Percentiles rank a stretch among this genome's conserved stretches.
These are phyloP conservation scores for Cheilosia vernalis DNA, from an alignment of 2,888 invertebrate genomes.

Conservation along the genomic window DNA sequence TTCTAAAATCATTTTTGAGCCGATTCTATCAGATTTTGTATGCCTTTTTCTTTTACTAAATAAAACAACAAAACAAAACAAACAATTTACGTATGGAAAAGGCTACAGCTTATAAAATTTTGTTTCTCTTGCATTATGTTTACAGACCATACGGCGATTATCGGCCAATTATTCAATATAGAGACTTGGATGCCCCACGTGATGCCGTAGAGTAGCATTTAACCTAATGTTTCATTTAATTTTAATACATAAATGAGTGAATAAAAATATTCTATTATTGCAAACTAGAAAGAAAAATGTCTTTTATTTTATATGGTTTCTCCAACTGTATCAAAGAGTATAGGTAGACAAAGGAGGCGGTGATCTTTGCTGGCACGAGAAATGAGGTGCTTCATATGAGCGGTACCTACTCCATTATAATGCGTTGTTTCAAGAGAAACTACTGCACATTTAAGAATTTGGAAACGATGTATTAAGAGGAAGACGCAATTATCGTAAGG, in stretches of 20 bases:
- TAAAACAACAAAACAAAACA: slow-evolving; percentile 59
- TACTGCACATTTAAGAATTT: too few relatives aligned
- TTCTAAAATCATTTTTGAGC: slow-evolving; percentile 63
- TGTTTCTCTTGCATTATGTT: slow-evolving; percentile 83
- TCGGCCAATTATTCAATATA: slow-evolving; percentile 95
- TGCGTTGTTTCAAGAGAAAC: too few relatives aligned
- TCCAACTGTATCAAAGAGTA: too few relatives aligned
- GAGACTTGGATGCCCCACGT: slow-evolving; percentile 96
- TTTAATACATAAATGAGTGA: slow-evolving; percentile 33
- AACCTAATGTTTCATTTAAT: slow-evolving; percentile 48
- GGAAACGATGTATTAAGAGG: too few relatives aligned
- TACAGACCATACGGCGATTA: slow-evolving; percentile 91
- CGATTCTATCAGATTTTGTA: slow-evolving; percentile 39
- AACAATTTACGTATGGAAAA: slow-evolving; percentile 40
- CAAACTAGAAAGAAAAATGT: not conserved
- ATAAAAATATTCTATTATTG: slow-evolving; percentile 42
- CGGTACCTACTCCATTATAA: too few relatives aligned
- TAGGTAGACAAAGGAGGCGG: too few relatives aligned
- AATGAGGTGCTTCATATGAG: too few relatives aligned
- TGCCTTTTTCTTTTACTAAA: slow-evolving; percentile 56
- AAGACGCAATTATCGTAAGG: too few relatives aligned
- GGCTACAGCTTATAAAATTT: slow-evolving; percentile 72
- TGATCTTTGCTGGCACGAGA: too few relatives aligned
- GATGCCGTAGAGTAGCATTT: slow-evolving; percentile 93
- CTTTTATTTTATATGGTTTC: not conserved